Conservation (phyloP, 2,797 vertebrate species). For the Anguilla pacifica region DNA sequence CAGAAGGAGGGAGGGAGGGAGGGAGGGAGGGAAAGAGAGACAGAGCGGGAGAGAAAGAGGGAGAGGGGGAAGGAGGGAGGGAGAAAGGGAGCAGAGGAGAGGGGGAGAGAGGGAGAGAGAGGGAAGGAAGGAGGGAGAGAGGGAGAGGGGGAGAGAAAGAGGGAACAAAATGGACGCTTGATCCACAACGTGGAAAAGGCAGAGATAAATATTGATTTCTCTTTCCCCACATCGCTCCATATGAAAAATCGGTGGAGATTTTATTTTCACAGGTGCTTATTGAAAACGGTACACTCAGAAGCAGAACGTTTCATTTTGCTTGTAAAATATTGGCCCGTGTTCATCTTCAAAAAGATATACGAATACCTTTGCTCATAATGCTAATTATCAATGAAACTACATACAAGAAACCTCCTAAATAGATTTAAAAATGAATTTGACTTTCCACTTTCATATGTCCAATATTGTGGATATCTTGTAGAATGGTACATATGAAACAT, state of each 20-base stretch:
- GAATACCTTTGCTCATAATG: background rate
- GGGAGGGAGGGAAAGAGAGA: background rate
- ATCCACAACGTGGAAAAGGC: conserved; percentile 14
- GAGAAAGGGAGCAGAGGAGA: background rate
- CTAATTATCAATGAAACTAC: background rate
- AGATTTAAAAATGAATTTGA: no score
- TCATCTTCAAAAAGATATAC: background rate
- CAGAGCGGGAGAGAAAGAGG: conserved; percentile 38
- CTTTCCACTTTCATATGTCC: background rate
- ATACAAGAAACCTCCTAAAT: background rate
- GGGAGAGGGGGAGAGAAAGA: no score
- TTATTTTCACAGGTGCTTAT: background rate
- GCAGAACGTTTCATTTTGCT: background rate
- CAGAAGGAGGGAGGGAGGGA: conserved; percentile 45
- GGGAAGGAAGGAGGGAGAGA: no score
- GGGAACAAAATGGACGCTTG: background rate
- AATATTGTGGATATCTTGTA: background rate
- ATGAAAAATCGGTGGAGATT: background rate
- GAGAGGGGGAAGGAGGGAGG: conserved; percentile 28
- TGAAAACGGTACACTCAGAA: background rate
- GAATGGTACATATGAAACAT: no score
- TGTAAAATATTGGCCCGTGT: background rate
- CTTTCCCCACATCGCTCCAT: background rate
- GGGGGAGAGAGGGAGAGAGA: no score
- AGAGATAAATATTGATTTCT: background rate